These are phyloP conservation scores for Herpetotheres cachinnans DNA, from an alignment of 2,113 vertebrate species.

Conservation along the genomic window DNA sequence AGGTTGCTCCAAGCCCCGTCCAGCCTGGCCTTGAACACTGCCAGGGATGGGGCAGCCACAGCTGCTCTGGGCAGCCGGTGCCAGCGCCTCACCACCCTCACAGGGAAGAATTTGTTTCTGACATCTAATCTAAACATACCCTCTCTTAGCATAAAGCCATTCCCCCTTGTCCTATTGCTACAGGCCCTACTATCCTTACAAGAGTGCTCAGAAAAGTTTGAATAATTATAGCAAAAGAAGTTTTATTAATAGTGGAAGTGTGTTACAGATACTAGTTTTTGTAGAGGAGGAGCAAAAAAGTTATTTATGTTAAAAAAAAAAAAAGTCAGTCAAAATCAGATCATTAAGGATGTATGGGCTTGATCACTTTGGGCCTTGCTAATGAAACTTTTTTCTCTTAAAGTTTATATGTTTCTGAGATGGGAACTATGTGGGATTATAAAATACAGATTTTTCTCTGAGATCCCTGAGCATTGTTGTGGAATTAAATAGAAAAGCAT, in stretches of 20 bases:
- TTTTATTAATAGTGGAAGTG: neutral
- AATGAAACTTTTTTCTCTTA: neutral
- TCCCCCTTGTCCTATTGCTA: too few species aligned
- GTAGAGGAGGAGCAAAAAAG: neutral
- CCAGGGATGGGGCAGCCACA: too few species aligned
- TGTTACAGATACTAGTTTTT: neutral
- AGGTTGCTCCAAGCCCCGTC: too few species aligned
- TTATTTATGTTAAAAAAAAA: neutral
- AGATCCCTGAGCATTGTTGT: neutral
- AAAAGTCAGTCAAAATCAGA: neutral
- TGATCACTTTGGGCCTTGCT: neutral
- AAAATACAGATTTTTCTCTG: neutral
- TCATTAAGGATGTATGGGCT: neutral
- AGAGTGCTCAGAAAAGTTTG: neutral
- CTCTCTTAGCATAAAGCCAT: too few species aligned
- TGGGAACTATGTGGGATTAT: neutral
- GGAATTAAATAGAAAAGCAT: neutral
- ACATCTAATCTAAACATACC: too few species aligned
- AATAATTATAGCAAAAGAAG: neutral
- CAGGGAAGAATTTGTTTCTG: too few species aligned
- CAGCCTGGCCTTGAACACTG: too few species aligned
- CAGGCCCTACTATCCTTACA: too few species aligned
- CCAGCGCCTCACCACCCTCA: too few species aligned
- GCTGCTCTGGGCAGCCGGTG: too few species aligned
- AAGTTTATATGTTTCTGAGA: neutral